Base-by-base conservation (phyloP, 2,797 vertebrate genomes). In the Gymnoscopelus braueri region DNA sequence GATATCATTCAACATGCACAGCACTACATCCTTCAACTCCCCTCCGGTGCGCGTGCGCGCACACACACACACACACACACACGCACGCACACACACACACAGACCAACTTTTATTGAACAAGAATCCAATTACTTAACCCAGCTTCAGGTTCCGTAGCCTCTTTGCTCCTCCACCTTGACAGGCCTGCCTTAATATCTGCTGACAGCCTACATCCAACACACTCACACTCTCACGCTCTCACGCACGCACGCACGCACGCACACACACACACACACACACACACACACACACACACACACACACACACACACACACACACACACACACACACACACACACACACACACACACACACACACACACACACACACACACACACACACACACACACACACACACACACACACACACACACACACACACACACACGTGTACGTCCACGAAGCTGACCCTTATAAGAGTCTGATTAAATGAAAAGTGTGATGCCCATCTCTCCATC, bases 121-220 rank as follows among this genome's bases (percentile, higher is more conserved):
- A 95, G 95, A 97, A 96, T 95, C 94, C 95, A 97, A 97, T 97
- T 97, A 97, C 95, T 97, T 97, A 96, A 96, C 92, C 93, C 79
- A 85, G 89, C 92, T 94, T 94, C 94, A 94, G 91, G 92, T 96
- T 95, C 91, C 88, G 90, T 90, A 94, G 89, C 91, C 86, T 84
- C 84, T 90, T 84, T 87, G 72, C 88, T 93, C 88, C 53, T 93
- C 94, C 89, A 94, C 90, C 91, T 93, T 90, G 85, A 95, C 94
- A 95, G 87, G 87, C 85, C 91, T 91, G 91, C 86, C 77, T 94
- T 97, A 96, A 97, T 97, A 95, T 96, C 93, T 94, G 94, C 92
- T 95, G 95, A 96, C 72, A 87, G 94, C 92, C 91, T 19, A 77
- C 82, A 92, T 90, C 86, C 88, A 90, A 72, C 88, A 93, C 91